Base-by-base conservation (phyloP, 2,888 invertebrate genomes). In the Sphaerophoria taeniata region DNA sequence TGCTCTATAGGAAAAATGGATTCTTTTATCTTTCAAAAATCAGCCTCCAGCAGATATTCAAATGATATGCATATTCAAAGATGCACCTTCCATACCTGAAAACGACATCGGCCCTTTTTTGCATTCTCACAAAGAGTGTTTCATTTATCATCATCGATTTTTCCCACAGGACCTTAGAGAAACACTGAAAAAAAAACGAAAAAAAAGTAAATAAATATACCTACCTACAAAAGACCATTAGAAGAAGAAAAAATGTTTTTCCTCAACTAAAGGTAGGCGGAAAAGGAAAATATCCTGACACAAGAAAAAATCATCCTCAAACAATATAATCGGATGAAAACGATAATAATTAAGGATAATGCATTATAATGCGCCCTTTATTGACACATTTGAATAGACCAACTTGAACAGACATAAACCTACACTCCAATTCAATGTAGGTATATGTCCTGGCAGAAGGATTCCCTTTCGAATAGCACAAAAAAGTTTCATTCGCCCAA, bases 311-410 rank as follows among this genome's bases (percentile, higher is more conserved):
- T 75, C 63, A 34, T 65, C 63, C 49, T 65, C 63, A 65, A 49
- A 65, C 63, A 65, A 49, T 16, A 47, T 60, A 65, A 58, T 70
- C 39, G 51, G 63, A 76, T 63, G 67, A 76, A 80, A 80, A 60
- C n/a, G n/a, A n/a, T 73, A 69, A 85, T 85, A 85, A 85, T 85
- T 85, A 85, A 73, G 80, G 80, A 85, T 80, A 85, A 85, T 80
- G 53, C 73, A 63, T 7, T 70, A 65, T 71, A 77, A 82, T 74
- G 58, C 58, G 56, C 24, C 45, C 85, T 85, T 80, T 67, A 77
- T 80, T 85, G 65, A 73, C 80, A 69, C 73, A 80, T 85, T 80
- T 85, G 53, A 77, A 85, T 65, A 47, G 5, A 39, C 2, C 34
- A 31, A 60, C 31, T 24, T 24, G n/a, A 60, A 60, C 39, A 31